A percentile compares a stretch with the other conserved stretches of the same genome.
phyloP scores from a whole-genome alignment of 2,113 vertebrate species.

The Tauraco erythrolophus region DNA sequence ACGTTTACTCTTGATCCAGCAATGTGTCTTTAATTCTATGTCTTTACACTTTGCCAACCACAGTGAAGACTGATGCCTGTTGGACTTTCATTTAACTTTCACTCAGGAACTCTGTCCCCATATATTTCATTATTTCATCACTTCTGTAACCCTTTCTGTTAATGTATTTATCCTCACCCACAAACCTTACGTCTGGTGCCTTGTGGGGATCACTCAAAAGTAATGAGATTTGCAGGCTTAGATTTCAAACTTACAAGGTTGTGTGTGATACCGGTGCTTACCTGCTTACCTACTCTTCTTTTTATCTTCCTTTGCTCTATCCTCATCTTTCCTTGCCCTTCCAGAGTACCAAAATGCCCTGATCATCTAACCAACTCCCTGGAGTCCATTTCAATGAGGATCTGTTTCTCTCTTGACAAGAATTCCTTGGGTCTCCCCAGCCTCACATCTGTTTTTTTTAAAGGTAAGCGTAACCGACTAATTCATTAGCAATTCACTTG shows the following conservation, averaged over 20 bases:
- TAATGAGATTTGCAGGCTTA: neutral
- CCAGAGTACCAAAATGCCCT: neutral
- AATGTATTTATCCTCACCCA: neutral
- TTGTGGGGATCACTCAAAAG: neutral
- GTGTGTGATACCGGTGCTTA: neutral
- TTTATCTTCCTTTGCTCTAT: neutral
- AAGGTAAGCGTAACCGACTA: neutral
- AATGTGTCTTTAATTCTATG: neutral
- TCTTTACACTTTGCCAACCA: neutral
- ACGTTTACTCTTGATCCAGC: neutral
- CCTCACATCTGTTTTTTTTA: neutral
- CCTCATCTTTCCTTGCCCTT: neutral
- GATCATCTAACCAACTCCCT: neutral
- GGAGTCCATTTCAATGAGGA: neutral
- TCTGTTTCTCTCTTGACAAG: neutral
- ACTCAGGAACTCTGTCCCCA: neutral
- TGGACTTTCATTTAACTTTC: neutral
- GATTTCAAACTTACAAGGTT: neutral
- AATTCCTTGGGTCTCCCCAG: neutral
- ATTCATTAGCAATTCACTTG: conserved; percentile 11
- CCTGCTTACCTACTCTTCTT: neutral
- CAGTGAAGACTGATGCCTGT: neutral
- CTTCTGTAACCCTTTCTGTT: neutral
- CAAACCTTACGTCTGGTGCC: neutral
- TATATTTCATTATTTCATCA: neutral